Conservation (phyloP, 2,888 invertebrate genomes). For the Pecten maximus region DNA sequence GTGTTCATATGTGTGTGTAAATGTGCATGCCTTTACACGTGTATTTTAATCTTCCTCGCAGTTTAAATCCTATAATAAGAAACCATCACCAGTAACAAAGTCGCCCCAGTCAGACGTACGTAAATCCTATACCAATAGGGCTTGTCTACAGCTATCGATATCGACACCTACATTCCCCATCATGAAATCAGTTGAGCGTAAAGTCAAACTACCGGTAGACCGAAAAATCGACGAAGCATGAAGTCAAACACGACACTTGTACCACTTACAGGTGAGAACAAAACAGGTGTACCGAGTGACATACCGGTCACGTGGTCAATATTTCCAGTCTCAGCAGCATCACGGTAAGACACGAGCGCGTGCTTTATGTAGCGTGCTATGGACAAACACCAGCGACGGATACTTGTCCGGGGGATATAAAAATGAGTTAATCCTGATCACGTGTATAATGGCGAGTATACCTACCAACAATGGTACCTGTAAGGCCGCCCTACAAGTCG, state of each 20-base stretch:
- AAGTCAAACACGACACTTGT: slow-evolving; percentile 20
- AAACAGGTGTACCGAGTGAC: slow-evolving; percentile 21
- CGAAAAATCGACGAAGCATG: not conserved
- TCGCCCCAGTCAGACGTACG: not conserved
- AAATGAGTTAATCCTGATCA: not conserved
- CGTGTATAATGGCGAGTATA: not conserved
- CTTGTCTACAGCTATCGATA: not conserved
- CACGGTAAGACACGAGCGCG: not conserved
- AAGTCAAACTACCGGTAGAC: slow-evolving; percentile 23
- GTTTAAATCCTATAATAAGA: too few species aligned
- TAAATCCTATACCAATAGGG: not conserved
- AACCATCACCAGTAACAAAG: too few species aligned
- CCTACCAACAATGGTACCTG: too few species aligned
- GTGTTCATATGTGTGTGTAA: too few species aligned
- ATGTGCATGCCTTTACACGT: too few species aligned
- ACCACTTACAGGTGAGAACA: slow-evolving; percentile 30
- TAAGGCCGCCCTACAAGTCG: too few species aligned
- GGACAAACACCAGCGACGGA: not conserved
- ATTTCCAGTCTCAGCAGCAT: not conserved
- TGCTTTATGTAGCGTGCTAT: not conserved
- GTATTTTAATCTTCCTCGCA: too few species aligned
- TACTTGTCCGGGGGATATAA: not conserved
- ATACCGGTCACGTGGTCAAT: slow-evolving; percentile 28
- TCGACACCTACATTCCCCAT: not conserved
- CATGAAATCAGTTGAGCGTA: not conserved